Evolutionary conservation across 2,888 invertebrate species (phyloP), one percentile per base, ranked within the genome.

Genomic region (Lamellibrachia satsuma): DNA sequence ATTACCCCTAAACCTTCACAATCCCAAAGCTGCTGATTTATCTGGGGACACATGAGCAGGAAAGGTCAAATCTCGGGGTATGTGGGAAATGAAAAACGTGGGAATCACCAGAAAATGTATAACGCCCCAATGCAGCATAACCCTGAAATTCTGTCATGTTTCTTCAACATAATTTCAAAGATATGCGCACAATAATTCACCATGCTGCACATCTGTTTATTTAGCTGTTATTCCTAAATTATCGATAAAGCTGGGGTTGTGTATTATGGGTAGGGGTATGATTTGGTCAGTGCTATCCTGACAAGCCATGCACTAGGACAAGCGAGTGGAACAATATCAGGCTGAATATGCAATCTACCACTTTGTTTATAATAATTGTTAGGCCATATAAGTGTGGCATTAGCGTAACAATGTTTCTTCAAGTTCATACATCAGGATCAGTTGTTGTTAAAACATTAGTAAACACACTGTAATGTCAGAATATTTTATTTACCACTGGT

Each of bases 161-260:
- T 75, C 75, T 75, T 75, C 22, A 15, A n/a, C 22, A 22, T 15
- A 22, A 75, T 75, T 75, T 75, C 75, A 75, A 75, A 75, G 75
- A 75, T n/a, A 11, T 22, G 22, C 75, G n/a, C n/a, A 75, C 75
- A 75, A 75, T 75, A 75, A 75, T 75, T 75, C 75, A 75, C 75
- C 22, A 22, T 6, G 11, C 15, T 15, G 1, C 15, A 22, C 75
- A 75, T 75, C 22, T 75, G n/a, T 4, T 75, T 22, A 75, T n/a
- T 75, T 22, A 75, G 75, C 75, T 75, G n/a, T 75, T 75, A 75
- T n/a, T n/a, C 75, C 75, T 75, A 75, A 75, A 75, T 75, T 75
- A 75, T n/a, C 75, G 0, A 75, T 75, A 75, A 75, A 22, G 75
- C 15, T 22, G 22, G 15, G n/a, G 22, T 4, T 6, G 15, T n/a